A percentile compares a stretch with the other conserved stretches of the same genome.
Conservation (phyloP, 2,113 vertebrate species). For the Oncorhynchus clarkii region DNA sequence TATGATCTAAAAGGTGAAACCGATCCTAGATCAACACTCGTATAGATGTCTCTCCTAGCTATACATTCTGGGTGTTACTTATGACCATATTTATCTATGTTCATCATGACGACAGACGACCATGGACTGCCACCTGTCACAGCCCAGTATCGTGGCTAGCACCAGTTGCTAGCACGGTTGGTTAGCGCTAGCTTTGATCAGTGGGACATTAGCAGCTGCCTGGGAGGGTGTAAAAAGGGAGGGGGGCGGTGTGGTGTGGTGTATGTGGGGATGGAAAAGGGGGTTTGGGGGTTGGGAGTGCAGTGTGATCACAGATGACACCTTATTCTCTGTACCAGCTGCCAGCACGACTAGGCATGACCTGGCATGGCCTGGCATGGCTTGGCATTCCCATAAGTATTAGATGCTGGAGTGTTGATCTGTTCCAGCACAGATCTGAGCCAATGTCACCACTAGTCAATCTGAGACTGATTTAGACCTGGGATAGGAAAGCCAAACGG, state of each 20-base stretch:
- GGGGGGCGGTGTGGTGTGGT: neutral
- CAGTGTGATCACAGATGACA: conserved; percentile 34
- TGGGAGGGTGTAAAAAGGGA: conserved; percentile 9
- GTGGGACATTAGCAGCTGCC: conserved; percentile 57
- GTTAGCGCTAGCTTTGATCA: conserved; percentile 43
- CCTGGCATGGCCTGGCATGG: conserved; percentile 23
- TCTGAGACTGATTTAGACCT: conserved; percentile 36
- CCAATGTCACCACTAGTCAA: conserved; percentile 4
- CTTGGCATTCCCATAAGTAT: conserved; percentile 65
- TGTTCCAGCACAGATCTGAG: no score
- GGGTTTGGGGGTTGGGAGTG: neutral
- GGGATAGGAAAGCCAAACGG: no score
- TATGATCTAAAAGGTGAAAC: no score
- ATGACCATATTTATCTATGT: neutral
- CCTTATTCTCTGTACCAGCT: conserved; percentile 47
- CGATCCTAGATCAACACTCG: no score
- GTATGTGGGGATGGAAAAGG: neutral
- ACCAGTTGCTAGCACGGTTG: conserved; percentile 23
- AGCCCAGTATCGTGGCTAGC: conserved; percentile 13
- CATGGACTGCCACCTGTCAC: conserved; percentile 50
- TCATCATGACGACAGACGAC: no score
- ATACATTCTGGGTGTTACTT: neutral
- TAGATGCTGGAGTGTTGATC: conserved; percentile 45
- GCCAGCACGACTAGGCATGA: conserved; percentile 18
- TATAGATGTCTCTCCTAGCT: conserved; percentile 33